Evolutionary conservation across 2,888 invertebrate species (phyloP).

Genomic region (Carcina quercana): DNA sequence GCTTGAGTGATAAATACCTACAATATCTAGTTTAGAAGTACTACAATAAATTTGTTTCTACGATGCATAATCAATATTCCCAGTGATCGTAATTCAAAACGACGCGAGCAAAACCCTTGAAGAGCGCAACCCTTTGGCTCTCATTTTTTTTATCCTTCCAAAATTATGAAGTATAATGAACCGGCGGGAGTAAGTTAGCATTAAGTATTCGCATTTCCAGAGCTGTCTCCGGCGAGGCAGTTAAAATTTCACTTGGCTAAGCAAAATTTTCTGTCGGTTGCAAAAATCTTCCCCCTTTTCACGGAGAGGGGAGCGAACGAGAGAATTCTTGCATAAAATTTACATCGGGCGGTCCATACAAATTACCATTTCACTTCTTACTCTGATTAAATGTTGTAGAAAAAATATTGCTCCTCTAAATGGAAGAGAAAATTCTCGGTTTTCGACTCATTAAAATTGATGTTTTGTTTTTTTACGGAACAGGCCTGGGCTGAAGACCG

Average conservation of each 20-base stretch:
- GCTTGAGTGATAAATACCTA: no score
- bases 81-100: slow-evolving; percentile 21
- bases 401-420: slow-evolving; percentile 72
- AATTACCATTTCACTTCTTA: slow-evolving; percentile 73
- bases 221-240: slow-evolving; percentile 70
- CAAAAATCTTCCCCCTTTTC: slow-evolving; percentile 69
- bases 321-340: slow-evolving; percentile 73
- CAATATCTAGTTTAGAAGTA: no score
- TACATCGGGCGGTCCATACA: slow-evolving; percentile 74
- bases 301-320: slow-evolving; percentile 51
- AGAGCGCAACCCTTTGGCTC: slow-evolving; percentile 45
- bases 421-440: slow-evolving; percentile 69
- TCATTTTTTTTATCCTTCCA: slow-evolving; percentile 48
- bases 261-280: slow-evolving; percentile 72
- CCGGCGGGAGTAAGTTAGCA: slow-evolving; percentile 68
- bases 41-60: no score
- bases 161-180: slow-evolving; percentile 73
- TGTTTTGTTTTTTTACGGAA: slow-evolving; percentile 51
- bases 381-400: slow-evolving; percentile 75
- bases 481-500: slow-evolving; percentile 27
- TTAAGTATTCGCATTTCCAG: slow-evolving; percentile 70
- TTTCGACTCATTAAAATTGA: slow-evolving; percentile 71
- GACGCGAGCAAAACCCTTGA: slow-evolving; percentile 21
- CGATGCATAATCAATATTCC: slow-evolving; percentile 5
- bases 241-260: slow-evolving; percentile 74